Conservation (phyloP, 2,888 invertebrate genomes). For the Oscheius sp. region DNA sequence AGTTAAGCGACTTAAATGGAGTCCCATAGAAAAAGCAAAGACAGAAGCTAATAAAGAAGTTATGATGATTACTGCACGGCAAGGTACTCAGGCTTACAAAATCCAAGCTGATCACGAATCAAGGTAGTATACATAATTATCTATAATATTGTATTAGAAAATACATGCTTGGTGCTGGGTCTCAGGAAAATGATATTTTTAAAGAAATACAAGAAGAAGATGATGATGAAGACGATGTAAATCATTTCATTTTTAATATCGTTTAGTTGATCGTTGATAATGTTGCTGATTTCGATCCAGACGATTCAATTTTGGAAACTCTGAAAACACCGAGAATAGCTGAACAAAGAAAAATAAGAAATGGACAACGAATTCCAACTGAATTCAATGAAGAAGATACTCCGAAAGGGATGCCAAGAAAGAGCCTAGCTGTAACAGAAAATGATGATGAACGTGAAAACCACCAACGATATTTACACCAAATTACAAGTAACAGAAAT, state of each 20-base stretch:
- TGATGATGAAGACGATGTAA: not conserved
- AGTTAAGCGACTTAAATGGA: not conserved
- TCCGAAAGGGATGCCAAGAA: not conserved
- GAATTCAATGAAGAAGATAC: not conserved
- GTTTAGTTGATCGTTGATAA: not conserved
- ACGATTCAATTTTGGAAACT: constrained; percentile 6
- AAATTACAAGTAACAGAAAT: constrained; percentile 1
- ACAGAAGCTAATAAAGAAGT: not conserved
- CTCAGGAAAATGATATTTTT: constrained; percentile 1
- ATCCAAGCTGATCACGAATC: not conserved
- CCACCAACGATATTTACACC: constrained; percentile 9
- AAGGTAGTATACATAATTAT: not conserved
- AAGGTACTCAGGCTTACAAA: not conserved
- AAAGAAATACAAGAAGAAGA: not conserved
- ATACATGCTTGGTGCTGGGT: constrained; percentile 10
- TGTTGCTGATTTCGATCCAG: not conserved
- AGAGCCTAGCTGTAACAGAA: not conserved
- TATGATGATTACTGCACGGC: not conserved
- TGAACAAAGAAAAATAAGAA: not conserved
- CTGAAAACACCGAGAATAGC: not conserved
- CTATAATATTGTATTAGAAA: not conserved
- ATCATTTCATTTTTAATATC: not conserved
- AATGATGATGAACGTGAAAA: not conserved
- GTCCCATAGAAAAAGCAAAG: not conserved
- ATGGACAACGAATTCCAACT: not conserved